Evolutionary conservation across 2,113 vertebrate genomes (phyloP).

Genomic region (Cnemophilus loriae): DNA sequence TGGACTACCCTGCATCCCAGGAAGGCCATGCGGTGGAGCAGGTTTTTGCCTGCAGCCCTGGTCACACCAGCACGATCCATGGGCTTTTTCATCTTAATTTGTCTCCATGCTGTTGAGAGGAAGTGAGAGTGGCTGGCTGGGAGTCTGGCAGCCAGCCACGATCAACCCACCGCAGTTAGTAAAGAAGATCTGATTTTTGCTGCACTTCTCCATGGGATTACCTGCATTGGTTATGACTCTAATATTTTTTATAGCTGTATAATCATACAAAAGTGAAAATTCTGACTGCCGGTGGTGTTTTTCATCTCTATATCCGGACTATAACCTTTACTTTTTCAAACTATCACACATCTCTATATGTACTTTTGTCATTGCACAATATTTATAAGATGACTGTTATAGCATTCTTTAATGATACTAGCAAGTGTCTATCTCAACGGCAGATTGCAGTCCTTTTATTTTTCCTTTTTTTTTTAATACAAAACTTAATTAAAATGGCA

Average conservation of each 20-base stretch:
- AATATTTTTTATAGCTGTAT: background rate
- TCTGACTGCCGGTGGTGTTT: background rate
- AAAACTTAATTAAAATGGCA: conserved; percentile 47
- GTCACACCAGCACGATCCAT: rapidly evolving
- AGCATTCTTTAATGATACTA: conserved; percentile 22
- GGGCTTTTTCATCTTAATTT: background rate
- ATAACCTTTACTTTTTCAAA: background rate
- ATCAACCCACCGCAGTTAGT: background rate
- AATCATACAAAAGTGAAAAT: conserved; percentile 1
- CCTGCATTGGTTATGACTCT: background rate
- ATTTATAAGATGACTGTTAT: background rate
- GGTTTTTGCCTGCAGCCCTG: background rate
- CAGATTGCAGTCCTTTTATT: background rate
- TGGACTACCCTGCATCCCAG: rapidly evolving
- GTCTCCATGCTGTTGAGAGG: background rate
- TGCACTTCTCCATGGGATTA: background rate
- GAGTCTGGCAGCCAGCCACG: background rate
- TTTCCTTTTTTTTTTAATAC: background rate
- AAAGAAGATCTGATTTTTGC: background rate
- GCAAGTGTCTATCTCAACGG: conserved; percentile 38
- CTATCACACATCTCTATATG: background rate
- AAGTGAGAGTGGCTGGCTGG: background rate
- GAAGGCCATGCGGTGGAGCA: rapidly evolving
- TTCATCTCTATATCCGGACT: background rate
- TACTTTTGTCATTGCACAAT: conserved; percentile 28